Percentiles rank a stretch among this genome's conserved stretches.
Evolutionary conservation across 2,113 vertebrate genomes (phyloP).

Genomic region (Oncorhynchus clarkii): DNA sequence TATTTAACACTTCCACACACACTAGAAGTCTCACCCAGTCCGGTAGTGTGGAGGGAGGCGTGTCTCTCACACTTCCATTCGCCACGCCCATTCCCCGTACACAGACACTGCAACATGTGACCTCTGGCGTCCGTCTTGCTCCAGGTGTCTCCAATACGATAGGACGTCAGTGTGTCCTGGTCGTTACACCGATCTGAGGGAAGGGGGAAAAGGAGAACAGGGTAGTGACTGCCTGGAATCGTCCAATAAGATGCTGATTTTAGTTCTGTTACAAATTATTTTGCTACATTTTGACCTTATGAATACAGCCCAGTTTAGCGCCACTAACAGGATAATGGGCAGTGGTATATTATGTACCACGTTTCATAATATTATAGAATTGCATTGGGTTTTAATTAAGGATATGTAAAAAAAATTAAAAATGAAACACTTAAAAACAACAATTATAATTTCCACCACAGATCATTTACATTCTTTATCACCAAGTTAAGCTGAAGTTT

Average conservation of each 20-base stretch:
- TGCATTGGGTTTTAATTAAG: too few relatives aligned
- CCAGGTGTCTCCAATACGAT: conserved; percentile 95
- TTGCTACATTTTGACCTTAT: too few relatives aligned
- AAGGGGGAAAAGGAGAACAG: background rate
- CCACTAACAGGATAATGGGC: too few relatives aligned
- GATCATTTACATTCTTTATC: conserved; percentile 17
- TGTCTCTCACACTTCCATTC: conserved; percentile 97
- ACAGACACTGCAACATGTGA: conserved; percentile 88
- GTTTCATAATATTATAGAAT: conserved; percentile 7
- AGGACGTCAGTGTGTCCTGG: conserved; percentile 87
- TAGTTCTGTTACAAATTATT: too few relatives aligned
- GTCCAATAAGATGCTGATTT: too few relatives aligned
- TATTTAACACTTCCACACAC: too few relatives aligned
- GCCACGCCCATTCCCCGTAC: conserved; percentile 90
- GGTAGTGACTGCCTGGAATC: too few relatives aligned
- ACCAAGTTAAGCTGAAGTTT: conserved; percentile 14
- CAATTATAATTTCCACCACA: conserved; percentile 28
- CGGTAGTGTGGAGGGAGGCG: conserved; percentile 79
- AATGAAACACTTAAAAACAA: conserved; percentile 22
- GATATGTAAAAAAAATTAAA: background rate
- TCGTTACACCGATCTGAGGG: conserved; percentile 91
- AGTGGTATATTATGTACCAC: background rate
- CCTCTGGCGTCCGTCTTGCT: conserved; percentile 86
- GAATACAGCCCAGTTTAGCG: too few relatives aligned
- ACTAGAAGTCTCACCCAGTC: conserved; percentile 73